Evolutionary conservation across 2,113 vertebrate genomes (phyloP).

Genomic region (Stictonetta naevosa): DNA sequence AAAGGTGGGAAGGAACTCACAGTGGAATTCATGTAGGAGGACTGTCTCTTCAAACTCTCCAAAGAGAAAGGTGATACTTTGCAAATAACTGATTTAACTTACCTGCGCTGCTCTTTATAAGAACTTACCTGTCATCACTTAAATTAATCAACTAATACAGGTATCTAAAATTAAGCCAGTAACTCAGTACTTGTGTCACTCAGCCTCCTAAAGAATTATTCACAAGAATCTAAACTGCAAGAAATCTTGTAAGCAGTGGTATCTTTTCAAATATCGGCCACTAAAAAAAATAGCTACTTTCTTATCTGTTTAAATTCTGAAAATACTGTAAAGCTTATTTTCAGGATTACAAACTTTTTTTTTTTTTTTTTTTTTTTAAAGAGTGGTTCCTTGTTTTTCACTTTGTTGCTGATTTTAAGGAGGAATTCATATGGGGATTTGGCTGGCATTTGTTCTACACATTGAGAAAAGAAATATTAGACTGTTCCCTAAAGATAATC

Average conservation of each 20-base stretch:
- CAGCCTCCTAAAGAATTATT: background rate
- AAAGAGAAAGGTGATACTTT: background rate
- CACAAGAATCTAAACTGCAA: background rate
- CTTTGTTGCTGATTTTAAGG: background rate
- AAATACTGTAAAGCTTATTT: background rate
- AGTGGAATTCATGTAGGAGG: background rate
- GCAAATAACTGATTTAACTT: background rate
- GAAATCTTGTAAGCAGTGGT: background rate
- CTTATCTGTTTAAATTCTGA: background rate
- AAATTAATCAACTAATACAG: background rate
- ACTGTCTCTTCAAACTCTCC: background rate
- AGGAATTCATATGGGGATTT: background rate
- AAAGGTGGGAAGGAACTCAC: background rate
- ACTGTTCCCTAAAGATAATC: slow-evolving; percentile 38
- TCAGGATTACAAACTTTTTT: background rate
- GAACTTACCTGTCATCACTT: background rate
- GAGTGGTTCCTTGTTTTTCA: background rate
- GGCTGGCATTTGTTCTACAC: slow-evolving; percentile 6
- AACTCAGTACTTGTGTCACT: background rate
- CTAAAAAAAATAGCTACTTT: background rate
- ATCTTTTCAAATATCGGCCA: background rate
- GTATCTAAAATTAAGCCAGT: background rate
- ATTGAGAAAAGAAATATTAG: slow-evolving; percentile 21
- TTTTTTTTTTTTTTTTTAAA: background rate
- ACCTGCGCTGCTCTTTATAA: background rate